Conservation (phyloP, 2,113 vertebrate species). For the Phalacrocorax aristotelis region DNA sequence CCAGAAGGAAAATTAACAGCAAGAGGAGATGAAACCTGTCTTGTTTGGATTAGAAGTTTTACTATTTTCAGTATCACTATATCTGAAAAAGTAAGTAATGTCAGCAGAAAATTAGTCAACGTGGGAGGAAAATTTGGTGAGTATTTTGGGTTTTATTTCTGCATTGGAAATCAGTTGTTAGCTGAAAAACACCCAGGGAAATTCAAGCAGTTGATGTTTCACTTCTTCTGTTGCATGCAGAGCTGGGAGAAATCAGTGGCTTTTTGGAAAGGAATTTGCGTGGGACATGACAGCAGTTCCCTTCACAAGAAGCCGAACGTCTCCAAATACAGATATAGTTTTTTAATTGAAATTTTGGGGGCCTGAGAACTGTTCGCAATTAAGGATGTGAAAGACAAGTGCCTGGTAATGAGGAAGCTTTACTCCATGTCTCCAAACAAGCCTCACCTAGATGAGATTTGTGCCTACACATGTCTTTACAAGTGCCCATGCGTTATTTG, state of each 20-base stretch:
- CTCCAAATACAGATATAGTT: background rate
- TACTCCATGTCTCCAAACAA: background rate
- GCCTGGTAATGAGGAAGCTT: background rate
- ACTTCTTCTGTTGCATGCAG: background rate
- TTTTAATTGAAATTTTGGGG: background rate
- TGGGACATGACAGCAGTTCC: background rate
- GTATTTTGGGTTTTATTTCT: constrained; percentile 10
- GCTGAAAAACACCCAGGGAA: background rate
- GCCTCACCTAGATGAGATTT: background rate
- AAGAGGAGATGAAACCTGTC: background rate
- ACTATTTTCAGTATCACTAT: constrained; percentile 31
- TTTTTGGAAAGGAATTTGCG: background rate
- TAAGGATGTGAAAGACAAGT: background rate
- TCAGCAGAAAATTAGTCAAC: background rate
- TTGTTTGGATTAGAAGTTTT: constrained; percentile 33
- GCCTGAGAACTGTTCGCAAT: background rate
- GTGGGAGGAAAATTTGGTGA: constrained; percentile 2
- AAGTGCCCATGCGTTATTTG: background rate
- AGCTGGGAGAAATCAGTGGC: background rate
- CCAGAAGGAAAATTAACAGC: background rate
- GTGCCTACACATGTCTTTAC: background rate
- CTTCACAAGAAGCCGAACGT: background rate
- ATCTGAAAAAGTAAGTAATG: background rate
- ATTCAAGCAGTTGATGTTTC: background rate
- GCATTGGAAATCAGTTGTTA: background rate